A percentile compares a stretch with the other conserved stretches of the same genome.
Conservation (phyloP, 2,797 vertebrate species). For the Poeciliopsis paucimaculata region DNA sequence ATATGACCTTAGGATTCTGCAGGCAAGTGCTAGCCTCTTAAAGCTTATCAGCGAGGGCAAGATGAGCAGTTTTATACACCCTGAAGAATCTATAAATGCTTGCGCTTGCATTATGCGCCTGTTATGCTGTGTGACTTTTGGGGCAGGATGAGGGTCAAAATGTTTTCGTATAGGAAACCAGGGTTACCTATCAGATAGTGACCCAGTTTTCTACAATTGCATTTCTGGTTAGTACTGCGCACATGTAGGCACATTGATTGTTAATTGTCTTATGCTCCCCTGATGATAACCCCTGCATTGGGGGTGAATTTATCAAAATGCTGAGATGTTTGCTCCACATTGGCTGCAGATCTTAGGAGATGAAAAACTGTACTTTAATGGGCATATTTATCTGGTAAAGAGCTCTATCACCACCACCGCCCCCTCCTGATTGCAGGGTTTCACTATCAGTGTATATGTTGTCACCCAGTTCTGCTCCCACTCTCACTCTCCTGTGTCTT, state of each 20-base stretch:
- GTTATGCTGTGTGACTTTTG: slow-evolving; percentile 39
- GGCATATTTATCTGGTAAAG: slow-evolving; percentile 46
- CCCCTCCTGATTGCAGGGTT: slow-evolving; percentile 36
- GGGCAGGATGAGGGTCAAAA: slow-evolving; percentile 57
- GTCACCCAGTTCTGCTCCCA: slow-evolving; percentile 58
- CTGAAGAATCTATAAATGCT: slow-evolving; percentile 62
- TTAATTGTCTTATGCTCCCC: slow-evolving; percentile 49
- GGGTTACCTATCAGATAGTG: slow-evolving; percentile 42
- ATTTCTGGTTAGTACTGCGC: slow-evolving; percentile 7
- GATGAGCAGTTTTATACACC: slow-evolving; percentile 46
- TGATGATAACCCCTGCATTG: slow-evolving; percentile 45
- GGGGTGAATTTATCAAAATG: slow-evolving; percentile 46
- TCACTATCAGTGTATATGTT: slow-evolving; percentile 57
- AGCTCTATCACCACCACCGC: slow-evolving; percentile 21
- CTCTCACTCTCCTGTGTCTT: slow-evolving; percentile 48
- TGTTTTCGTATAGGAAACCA: slow-evolving; percentile 45
- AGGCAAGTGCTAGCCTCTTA: slow-evolving; percentile 50
- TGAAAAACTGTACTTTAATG: slow-evolving; percentile 23
- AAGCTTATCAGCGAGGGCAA: slow-evolving; percentile 58
- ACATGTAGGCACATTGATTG: slow-evolving; percentile 37
- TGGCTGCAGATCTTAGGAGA: background rate
- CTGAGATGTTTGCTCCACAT: slow-evolving; percentile 30
- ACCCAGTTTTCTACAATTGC: slow-evolving; percentile 32
- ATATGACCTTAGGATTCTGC: slow-evolving; percentile 55
- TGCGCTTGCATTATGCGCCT: slow-evolving; percentile 59